Evolutionary conservation across 2,888 invertebrate species (phyloP).

Genomic region (Tanytarsus gracilentus): DNA sequence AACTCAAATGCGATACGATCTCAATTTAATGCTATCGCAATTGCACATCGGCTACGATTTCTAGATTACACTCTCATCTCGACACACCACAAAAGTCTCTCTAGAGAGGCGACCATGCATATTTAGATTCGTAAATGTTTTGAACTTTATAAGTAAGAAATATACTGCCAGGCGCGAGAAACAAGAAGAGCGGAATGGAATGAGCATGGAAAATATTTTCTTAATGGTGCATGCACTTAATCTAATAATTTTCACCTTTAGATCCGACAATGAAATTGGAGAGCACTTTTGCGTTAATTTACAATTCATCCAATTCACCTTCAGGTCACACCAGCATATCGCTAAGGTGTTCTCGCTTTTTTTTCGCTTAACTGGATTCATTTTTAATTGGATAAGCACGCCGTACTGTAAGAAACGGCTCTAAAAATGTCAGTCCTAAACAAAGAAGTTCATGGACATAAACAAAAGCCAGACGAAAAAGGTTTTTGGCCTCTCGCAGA

Average conservation of each 20-base stretch:
- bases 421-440: not conserved
- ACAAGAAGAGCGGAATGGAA: constrained; percentile 1
- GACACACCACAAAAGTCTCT: not conserved
- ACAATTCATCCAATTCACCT: constrained; percentile 18
- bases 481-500: constrained; percentile 27
- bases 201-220: not conserved
- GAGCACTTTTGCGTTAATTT: not conserved
- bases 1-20: constrained; percentile 29
- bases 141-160: not conserved
- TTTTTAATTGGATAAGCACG: not conserved
- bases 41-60: constrained; percentile 14
- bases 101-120: not conserved
- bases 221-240: constrained; percentile 17
- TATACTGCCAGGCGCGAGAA: not conserved
- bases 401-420: not conserved
- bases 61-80: constrained; percentile 14
- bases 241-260: constrained; percentile 27
- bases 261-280: constrained; percentile 13
- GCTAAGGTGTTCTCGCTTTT: not conserved
- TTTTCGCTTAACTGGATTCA: not conserved
- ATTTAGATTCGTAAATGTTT: constrained; percentile 3
- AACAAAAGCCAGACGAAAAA: constrained; percentile 22
- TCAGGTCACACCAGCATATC: constrained; percentile 5
- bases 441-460: not conserved
- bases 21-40: constrained; percentile 29